Percentiles rank a stretch among this genome's conserved stretches.
These are phyloP conservation scores for Psettodes erumei DNA, from an alignment of 2,113 vertebrate species.

Conservation along the genomic window DNA sequence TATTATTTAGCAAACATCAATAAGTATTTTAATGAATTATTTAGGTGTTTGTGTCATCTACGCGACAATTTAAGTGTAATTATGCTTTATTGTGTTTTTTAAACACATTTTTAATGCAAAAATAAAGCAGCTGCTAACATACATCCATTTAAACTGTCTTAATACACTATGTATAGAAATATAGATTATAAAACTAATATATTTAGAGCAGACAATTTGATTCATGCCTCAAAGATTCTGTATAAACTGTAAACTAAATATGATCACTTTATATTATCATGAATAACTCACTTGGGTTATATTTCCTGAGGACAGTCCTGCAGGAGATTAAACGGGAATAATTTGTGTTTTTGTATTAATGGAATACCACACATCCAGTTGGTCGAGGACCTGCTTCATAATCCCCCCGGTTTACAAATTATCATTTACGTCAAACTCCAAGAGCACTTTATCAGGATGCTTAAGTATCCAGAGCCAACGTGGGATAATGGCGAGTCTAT, in stretches of 20 bases:
- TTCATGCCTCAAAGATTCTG: not conserved
- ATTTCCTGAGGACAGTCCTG: not conserved
- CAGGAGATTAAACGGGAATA: not conserved
- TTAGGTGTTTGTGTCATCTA: too few relatives aligned
- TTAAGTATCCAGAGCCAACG: not conserved
- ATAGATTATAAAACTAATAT: not conserved
- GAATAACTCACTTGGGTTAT: not conserved
- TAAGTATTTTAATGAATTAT: too few relatives aligned
- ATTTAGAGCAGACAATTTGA: not conserved
- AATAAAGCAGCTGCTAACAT: not conserved
- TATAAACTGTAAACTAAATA: not conserved
- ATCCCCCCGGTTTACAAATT: conserved; percentile 18
- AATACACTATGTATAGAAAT: not conserved
- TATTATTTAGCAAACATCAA: too few relatives aligned
- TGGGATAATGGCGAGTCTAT: conserved; percentile 18
- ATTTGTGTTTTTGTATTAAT: not conserved
- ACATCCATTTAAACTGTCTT: not conserved
- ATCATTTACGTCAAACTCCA: conserved; percentile 3
- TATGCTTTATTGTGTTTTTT: too few relatives aligned
- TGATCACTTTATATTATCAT: not conserved
- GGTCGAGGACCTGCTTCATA: conserved; percentile 2
- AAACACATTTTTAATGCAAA: too few relatives aligned
- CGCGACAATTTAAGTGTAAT: too few relatives aligned
- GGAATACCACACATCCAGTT: not conserved
- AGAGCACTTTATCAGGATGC: not conserved